Percentiles rank a stretch among this genome's conserved stretches.
Conservation (phyloP, 2,797 vertebrate genomes). For the Pseudochirops corinnae region DNA sequence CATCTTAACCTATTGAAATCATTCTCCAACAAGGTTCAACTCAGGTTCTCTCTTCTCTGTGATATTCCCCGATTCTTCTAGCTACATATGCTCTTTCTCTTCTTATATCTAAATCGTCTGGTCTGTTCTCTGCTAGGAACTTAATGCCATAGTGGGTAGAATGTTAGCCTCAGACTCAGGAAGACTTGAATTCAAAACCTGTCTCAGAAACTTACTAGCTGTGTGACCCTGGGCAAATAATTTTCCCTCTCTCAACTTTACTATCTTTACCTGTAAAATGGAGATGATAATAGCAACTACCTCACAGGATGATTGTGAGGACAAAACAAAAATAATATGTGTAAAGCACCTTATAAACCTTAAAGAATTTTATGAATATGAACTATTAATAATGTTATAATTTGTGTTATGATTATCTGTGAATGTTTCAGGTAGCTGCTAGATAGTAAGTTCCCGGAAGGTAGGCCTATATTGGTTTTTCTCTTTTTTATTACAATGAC, state of each 20-base stretch:
- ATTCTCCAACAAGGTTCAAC: too few relatives aligned
- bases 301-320: too few relatives aligned
- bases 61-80: too few relatives aligned
- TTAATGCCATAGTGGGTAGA: background rate
- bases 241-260: background rate
- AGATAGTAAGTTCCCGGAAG: background rate
- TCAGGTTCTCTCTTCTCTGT: too few relatives aligned
- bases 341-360: background rate
- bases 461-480: background rate
- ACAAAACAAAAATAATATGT: background rate
- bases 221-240: too few relatives aligned
- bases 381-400: background rate
- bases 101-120: too few relatives aligned
- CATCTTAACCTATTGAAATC: too few relatives aligned
- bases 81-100: too few relatives aligned
- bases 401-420: background rate
- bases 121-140: too few relatives aligned
- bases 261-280: background rate
- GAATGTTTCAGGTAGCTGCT: background rate
- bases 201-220: background rate
- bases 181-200: background rate
- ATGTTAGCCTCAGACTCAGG: background rate
- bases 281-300: background rate
- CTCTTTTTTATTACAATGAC: background rate
- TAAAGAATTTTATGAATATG: background rate